A percentile compares a stretch with the other conserved stretches of the same genome.
phyloP scores from a whole-genome alignment of 1,140 invertebrate genomes.

The Zaprionus camerounensis region DNA sequence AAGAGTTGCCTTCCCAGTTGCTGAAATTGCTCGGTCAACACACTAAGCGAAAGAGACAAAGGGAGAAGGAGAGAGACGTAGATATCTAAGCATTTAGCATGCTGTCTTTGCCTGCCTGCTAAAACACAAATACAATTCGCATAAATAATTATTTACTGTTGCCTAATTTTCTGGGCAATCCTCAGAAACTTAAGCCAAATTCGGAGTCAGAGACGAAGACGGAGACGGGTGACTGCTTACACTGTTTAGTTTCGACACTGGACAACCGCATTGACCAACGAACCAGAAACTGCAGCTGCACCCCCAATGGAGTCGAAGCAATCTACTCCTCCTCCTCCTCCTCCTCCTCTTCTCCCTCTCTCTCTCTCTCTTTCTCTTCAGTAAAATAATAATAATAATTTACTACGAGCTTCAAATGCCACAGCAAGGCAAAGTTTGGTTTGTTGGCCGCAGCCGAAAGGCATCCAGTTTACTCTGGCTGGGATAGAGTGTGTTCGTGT shows the following conservation, averaged over 20 bases:
- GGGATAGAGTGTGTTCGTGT: not conserved
- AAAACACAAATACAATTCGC: conserved; percentile 14
- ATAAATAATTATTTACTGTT: conserved; percentile 71
- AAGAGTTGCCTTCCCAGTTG: conserved; percentile 9
- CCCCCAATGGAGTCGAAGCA: conserved; percentile 18
- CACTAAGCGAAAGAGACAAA: not conserved
- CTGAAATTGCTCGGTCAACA: not conserved
- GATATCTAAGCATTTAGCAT: not conserved
- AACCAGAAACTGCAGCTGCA: conserved; percentile 57
- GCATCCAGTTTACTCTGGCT: not conserved
- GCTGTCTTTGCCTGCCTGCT: not conserved
- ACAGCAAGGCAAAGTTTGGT: conserved; percentile 46
- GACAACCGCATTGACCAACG: conserved; percentile 58
- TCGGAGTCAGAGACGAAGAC: not conserved
- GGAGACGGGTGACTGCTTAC: conserved; percentile 46
- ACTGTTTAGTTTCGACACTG: conserved; percentile 72
- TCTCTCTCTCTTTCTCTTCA: not conserved
- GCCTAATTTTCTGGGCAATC: conserved; percentile 59
- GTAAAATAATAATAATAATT: conserved; percentile 79
- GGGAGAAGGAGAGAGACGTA: not conserved
- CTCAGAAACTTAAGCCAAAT: conserved; percentile 59
- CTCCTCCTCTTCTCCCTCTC: not conserved
- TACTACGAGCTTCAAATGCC: conserved; percentile 67
- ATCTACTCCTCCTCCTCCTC: not conserved
- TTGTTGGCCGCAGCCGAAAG: conserved; percentile 1